phyloP scores from a whole-genome alignment of 2,888 invertebrate species.

The Xanthia icteritia region DNA sequence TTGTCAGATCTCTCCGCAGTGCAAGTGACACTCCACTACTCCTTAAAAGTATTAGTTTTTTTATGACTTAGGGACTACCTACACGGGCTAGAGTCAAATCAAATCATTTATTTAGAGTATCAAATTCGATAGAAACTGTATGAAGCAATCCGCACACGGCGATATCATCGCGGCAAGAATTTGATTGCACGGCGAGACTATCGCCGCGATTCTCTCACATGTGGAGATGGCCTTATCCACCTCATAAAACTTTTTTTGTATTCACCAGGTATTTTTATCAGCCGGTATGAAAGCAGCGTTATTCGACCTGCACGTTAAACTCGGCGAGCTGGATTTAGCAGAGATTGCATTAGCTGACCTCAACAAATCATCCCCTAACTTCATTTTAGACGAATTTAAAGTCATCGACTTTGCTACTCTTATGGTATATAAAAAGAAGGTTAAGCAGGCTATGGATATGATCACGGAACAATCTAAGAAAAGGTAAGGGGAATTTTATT shows the following conservation, averaged over 20 bases:
- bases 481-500: conserved; percentile 71
- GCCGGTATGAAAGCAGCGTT: conserved; percentile 92
- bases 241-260: not conserved
- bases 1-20: too few relatives aligned
- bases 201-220: too few relatives aligned
- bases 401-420: conserved; percentile 91
- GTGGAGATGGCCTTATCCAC: not conserved
- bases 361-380: conserved; percentile 87
- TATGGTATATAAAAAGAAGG: conserved; percentile 87
- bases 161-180: too few relatives aligned
- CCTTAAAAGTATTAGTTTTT: not conserved
- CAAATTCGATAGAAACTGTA: too few relatives aligned
- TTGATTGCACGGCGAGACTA: too few relatives aligned
- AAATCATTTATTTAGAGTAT: too few relatives aligned
- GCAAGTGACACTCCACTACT: too few relatives aligned
- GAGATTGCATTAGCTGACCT: conserved; percentile 88
- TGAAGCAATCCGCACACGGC: too few relatives aligned
- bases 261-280: conserved; percentile 87
- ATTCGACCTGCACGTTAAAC: conserved; percentile 91
- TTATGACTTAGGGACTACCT: not conserved
- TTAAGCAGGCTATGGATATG: conserved; percentile 85
- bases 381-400: conserved; percentile 92
- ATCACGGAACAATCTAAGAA: conserved; percentile 87
- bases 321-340: conserved; percentile 89
- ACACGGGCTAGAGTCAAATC: too few relatives aligned